phyloP scores from a whole-genome alignment of 2,888 invertebrate species.

The Cheilosia variabilis region DNA sequence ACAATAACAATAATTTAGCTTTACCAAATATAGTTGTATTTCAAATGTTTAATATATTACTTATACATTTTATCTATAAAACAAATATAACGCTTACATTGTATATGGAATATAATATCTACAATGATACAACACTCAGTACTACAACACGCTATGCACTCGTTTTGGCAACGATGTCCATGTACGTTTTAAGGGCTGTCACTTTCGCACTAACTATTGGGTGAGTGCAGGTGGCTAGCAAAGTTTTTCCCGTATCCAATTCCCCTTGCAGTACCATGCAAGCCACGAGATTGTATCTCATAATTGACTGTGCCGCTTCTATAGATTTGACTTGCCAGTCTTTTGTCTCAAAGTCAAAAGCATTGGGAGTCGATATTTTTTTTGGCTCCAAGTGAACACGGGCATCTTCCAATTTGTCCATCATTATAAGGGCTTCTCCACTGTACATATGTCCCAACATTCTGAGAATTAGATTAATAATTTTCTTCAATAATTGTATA shows the following conservation, averaged over 20 bases:
- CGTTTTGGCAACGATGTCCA: slow-evolving; percentile 85
- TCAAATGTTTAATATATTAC: background rate
- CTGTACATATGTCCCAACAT: slow-evolving; percentile 94
- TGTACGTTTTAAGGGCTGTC: slow-evolving; percentile 84
- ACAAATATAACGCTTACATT: slow-evolving; percentile 49
- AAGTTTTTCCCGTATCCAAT: slow-evolving; percentile 85
- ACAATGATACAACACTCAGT: slow-evolving; percentile 33
- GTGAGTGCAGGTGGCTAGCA: slow-evolving; percentile 80
- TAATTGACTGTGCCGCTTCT: slow-evolving; percentile 88
- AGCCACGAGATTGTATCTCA: slow-evolving; percentile 91
- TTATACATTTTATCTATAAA: slow-evolving; percentile 4
- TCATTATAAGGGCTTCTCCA: slow-evolving; percentile 92
- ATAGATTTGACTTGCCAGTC: slow-evolving; percentile 85
- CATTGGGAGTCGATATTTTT: slow-evolving; percentile 86
- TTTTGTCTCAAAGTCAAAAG: slow-evolving; percentile 84
- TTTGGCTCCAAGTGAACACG: slow-evolving; percentile 92
- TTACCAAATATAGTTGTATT: slow-evolving; percentile 4
- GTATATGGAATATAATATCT: slow-evolving; percentile 53
- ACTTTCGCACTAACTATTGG: slow-evolving; percentile 80
- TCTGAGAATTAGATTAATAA: slow-evolving; percentile 83
- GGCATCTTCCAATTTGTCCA: slow-evolving; percentile 93
- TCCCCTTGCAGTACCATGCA: slow-evolving; percentile 90
- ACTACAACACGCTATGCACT: slow-evolving; percentile 30
- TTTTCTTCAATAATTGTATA: background rate
- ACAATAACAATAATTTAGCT: background rate